Evolutionary conservation across 2,888 invertebrate species (phyloP).

Genomic region (Diadromus collaris): DNA sequence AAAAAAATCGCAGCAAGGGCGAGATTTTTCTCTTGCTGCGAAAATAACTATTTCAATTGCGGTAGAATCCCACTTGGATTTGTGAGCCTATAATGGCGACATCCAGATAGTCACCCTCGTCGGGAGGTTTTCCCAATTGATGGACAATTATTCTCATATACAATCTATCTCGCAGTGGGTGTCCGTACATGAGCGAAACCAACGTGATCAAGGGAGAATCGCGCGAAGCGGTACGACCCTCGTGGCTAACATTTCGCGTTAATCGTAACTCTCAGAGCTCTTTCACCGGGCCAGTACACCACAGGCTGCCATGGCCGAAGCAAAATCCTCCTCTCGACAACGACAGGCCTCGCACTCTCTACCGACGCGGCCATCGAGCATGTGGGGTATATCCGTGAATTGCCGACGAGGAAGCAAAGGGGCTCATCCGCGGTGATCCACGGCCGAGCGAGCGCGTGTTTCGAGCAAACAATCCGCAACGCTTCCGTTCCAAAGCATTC

Average conservation of each 20-base stretch:
- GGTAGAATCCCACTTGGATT: no score
- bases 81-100: no score
- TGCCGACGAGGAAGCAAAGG: slow-evolving; percentile 43
- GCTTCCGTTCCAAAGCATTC: slow-evolving; percentile 70
- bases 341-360: slow-evolving; percentile 42
- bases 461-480: slow-evolving; percentile 68
- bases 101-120: background rate
- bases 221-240: slow-evolving; percentile 41
- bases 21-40: no score
- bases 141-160: background rate
- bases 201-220: background rate
- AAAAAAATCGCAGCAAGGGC: no score
- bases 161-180: background rate
- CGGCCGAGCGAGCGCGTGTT: slow-evolving; percentile 60
- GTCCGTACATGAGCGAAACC: slow-evolving; percentile 12
- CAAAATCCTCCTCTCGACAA: slow-evolving; percentile 39
- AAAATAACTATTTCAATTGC: no score
- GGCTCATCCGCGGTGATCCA: slow-evolving; percentile 52
- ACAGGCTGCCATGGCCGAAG: slow-evolving; percentile 29
- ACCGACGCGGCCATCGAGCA: slow-evolving; percentile 53
- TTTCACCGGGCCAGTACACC: slow-evolving; percentile 41
- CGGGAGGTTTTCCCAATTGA: slow-evolving; percentile 34
- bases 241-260: slow-evolving; percentile 51
- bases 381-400: slow-evolving; percentile 47
- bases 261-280: slow-evolving; percentile 55